Evolutionary conservation across 2,797 vertebrate genomes (phyloP).

Genomic region (Pipistrellus pygmaeus): DNA sequence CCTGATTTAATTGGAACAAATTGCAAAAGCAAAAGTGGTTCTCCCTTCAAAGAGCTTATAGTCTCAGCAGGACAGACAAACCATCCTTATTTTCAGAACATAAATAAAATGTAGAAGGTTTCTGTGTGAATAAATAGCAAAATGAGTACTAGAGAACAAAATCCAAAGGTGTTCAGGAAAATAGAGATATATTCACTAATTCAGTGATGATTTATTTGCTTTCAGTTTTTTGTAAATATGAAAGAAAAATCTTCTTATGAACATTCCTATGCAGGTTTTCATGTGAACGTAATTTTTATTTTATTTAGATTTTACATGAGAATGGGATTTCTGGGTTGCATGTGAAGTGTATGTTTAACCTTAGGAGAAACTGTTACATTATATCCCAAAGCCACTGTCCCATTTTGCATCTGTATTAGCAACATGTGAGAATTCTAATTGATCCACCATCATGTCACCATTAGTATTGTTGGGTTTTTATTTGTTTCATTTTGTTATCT

Average conservation of each 20-base stretch:
- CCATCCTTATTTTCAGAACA: background rate
- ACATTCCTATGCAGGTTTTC: background rate
- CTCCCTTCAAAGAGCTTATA: slow-evolving; percentile 7
- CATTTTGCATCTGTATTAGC: background rate
- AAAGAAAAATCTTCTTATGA: background rate
- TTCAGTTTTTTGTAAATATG: background rate
- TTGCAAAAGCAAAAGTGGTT: background rate
- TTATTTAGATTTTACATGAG: background rate
- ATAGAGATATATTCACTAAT: background rate
- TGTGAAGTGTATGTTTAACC: background rate
- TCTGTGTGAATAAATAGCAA: background rate
- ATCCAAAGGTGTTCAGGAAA: background rate
- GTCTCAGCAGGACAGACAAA: background rate
- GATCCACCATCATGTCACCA: background rate
- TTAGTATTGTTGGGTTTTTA: background rate
- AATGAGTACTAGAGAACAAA: background rate
- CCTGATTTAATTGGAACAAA: background rate
- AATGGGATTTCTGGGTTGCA: background rate
- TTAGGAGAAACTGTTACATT: background rate
- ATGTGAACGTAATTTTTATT: background rate
- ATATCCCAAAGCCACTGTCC: background rate
- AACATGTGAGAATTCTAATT: background rate
- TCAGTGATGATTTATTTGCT: slow-evolving; percentile 2
- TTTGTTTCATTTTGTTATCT: background rate
- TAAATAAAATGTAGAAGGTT: background rate